Percentiles rank a stretch among this genome's conserved stretches.
Evolutionary conservation across 2,888 invertebrate genomes (phyloP).

Genomic region (Ennomos erosarius): DNA sequence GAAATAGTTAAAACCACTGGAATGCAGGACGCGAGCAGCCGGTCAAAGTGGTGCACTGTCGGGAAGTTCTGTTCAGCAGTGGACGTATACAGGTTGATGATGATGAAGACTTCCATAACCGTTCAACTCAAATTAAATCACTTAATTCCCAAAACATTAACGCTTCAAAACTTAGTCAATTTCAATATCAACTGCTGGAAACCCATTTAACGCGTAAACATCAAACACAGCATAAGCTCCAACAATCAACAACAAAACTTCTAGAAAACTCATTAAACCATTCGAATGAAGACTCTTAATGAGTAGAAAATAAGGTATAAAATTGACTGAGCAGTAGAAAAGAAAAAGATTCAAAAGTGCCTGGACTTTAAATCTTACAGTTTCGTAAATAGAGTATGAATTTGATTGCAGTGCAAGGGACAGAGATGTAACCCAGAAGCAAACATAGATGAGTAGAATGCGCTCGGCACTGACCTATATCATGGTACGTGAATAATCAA

Average conservation of each 20-base stretch:
- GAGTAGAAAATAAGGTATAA: background rate
- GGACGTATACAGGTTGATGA: too few relatives aligned
- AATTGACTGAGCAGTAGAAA: background rate
- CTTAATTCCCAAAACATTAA: too few relatives aligned
- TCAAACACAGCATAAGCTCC: slow-evolving; percentile 15
- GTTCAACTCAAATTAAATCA: too few relatives aligned
- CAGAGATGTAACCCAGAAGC: slow-evolving; percentile 42
- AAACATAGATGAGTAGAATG: slow-evolving; percentile 33
- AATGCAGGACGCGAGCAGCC: too few relatives aligned
- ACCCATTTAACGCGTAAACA: slow-evolving; percentile 17
- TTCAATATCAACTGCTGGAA: slow-evolving; percentile 16
- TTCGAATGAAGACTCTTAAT: background rate
- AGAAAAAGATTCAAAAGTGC: background rate
- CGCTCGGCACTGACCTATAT: slow-evolving; percentile 50
- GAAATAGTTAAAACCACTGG: too few relatives aligned
- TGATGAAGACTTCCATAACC: too few relatives aligned
- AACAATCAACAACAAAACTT: slow-evolving; percentile 26
- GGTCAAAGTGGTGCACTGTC: too few relatives aligned
- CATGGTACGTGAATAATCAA: slow-evolving; percentile 44
- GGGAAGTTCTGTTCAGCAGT: too few relatives aligned
- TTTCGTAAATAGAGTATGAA: slow-evolving; percentile 14
- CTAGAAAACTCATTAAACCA: slow-evolving; percentile 5
- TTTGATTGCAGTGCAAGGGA: slow-evolving; percentile 4
- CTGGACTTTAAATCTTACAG: slow-evolving; percentile 6
- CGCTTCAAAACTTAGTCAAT: slow-evolving; percentile 4